Conservation (phyloP, 2,797 vertebrate genomes). For the Discoglossus pictus region DNA sequence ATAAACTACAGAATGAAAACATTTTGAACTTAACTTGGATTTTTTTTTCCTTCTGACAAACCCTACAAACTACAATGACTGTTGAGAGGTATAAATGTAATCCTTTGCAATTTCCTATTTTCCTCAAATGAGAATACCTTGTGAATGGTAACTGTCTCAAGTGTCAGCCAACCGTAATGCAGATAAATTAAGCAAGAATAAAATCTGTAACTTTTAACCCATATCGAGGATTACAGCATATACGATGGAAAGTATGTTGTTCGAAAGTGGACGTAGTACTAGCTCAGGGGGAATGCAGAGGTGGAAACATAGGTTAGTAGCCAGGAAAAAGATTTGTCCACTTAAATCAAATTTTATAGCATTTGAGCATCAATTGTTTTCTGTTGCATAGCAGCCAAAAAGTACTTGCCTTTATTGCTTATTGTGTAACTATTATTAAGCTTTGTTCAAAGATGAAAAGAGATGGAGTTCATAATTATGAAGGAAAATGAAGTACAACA, state of each 20-base stretch:
- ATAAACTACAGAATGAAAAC: slow-evolving; percentile 70
- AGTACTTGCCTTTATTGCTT: slow-evolving; percentile 37
- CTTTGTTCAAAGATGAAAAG: slow-evolving; percentile 30
- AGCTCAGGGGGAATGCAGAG: slow-evolving; percentile 26
- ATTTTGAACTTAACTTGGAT: slow-evolving; percentile 60
- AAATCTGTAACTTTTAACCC: slow-evolving; percentile 42
- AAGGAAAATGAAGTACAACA: not conserved
- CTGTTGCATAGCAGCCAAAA: slow-evolving; percentile 30
- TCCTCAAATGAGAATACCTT: slow-evolving; percentile 70
- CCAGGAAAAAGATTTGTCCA: slow-evolving; percentile 47
- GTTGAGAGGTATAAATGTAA: slow-evolving; percentile 70
- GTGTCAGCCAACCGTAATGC: slow-evolving; percentile 61
- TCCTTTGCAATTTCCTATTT: slow-evolving; percentile 75
- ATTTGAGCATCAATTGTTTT: slow-evolving; percentile 30
- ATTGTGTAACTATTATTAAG: slow-evolving; percentile 39
- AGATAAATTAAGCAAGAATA: slow-evolving; percentile 38
- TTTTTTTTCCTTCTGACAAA: slow-evolving; percentile 57
- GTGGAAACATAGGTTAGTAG: slow-evolving; percentile 45
- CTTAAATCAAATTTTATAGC: slow-evolving; percentile 46
- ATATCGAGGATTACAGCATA: slow-evolving; percentile 21
- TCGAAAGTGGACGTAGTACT: slow-evolving; percentile 22
- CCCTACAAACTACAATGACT: slow-evolving; percentile 67
- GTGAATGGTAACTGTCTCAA: slow-evolving; percentile 66
- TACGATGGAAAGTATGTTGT: slow-evolving; percentile 29
- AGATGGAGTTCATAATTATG: slow-evolving; percentile 15